phyloP scores from a whole-genome alignment of 2,888 invertebrate genomes.

The Amblyjoppa proteus region DNA sequence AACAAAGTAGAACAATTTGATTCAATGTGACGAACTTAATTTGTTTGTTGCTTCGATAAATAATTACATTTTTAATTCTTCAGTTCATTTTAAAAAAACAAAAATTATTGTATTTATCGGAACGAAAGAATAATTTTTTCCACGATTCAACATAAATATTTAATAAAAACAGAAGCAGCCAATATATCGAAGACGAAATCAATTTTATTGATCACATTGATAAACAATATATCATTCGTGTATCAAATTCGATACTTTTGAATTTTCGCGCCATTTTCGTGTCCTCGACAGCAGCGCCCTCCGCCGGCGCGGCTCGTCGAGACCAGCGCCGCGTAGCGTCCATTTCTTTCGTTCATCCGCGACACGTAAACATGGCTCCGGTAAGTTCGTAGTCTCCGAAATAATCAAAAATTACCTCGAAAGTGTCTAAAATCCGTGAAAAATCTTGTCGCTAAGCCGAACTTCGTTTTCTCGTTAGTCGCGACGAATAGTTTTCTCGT shows the following conservation, averaged over 20 bases:
- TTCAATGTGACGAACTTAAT: neutral
- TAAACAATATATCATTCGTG: too few relatives aligned
- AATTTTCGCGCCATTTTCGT: neutral
- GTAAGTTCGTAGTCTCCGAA: slow-evolving; percentile 74
- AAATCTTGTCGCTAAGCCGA: slow-evolving; percentile 42
- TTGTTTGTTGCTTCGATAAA: neutral
- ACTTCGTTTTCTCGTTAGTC: neutral
- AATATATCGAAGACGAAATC: too few relatives aligned
- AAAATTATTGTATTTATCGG: too few relatives aligned
- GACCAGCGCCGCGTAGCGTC: slow-evolving; percentile 63
- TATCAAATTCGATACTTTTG: neutral
- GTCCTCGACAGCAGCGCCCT: neutral
- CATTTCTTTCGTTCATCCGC: slow-evolving; percentile 73
- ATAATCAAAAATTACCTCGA: slow-evolving; percentile 37
- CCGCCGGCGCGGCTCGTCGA: slow-evolving; percentile 2
- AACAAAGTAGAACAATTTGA: neutral
- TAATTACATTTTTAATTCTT: too few relatives aligned
- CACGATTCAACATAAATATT: too few relatives aligned
- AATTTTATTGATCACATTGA: too few relatives aligned
- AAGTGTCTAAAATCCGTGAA: slow-evolving; percentile 29
- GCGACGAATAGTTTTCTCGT: slow-evolving; percentile 22
- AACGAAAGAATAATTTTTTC: too few relatives aligned
- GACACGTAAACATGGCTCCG: slow-evolving; percentile 79
- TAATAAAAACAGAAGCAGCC: too few relatives aligned
- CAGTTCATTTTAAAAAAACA: too few relatives aligned